Evolutionary conservation across 2,797 vertebrate species (phyloP), one percentile per base, ranked within the genome.

Genomic region (Dallia pectoralis): DNA sequence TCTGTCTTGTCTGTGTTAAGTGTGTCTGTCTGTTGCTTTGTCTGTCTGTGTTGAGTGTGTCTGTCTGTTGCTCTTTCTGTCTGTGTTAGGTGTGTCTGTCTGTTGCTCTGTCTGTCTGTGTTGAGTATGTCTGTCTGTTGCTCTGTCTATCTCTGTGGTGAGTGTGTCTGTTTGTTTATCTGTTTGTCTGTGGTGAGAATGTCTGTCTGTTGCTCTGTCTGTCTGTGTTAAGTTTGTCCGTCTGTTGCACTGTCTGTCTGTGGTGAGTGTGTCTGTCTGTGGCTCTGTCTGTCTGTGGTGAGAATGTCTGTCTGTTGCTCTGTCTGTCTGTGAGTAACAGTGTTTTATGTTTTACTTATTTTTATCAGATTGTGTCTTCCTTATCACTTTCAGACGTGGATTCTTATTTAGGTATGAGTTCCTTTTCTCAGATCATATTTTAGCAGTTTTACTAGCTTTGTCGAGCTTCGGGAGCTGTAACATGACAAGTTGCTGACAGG

Each of bases 341-440:
- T 53, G 30, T 16, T 59, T 56, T 56, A 51, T 61, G 86, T 85
- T 87, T 72, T 77, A 79, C 77, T 63, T 18, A 6, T 75, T 75
- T 80, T 79, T 74, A 51, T 77, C 72, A 78, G 74, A 71, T 83
- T 81, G 75, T 74, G 77, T 76, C 84, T 80, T 81, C 79, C 77
- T 74, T 73, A 32, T 77, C 67, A 36, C 61, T 53, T 44, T 66
- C 80, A 78, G 83, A 75, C 30, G 44, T 30, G 66, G 61, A 86
- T 81, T 83, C 84, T 78, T 72, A 68, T 77, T 75, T 79, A 87
- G 87, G 77, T 86, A 81, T 83, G 84, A 82, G 81, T 79, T 88
- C 87, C 88, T 85, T 84, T 88, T 87, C 88, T 85, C 85, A 69
- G 86, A 85, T 84, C 85, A 87, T 87, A 89, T 86, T 87, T 84